Base-by-base conservation (phyloP, 2,888 invertebrate species). In the Phragmatobia fuliginosa region DNA sequence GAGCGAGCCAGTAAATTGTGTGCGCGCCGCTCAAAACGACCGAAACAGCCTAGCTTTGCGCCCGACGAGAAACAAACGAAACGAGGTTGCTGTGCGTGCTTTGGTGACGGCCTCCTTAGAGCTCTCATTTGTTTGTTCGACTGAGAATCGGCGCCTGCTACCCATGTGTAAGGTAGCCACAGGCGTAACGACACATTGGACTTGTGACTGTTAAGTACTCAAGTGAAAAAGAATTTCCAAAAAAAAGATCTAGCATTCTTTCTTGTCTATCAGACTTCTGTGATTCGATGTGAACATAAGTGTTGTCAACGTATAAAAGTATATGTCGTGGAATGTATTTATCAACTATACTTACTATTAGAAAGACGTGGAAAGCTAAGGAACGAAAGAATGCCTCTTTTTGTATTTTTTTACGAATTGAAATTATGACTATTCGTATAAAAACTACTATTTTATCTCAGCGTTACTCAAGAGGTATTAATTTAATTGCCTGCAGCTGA, bases 41-140 rank as follows among this genome's bases (percentile, higher is more conserved):
- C 93, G 2, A 94, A 93, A 74, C 90, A 89, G 69, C 94, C 94
- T 2, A 90, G 90, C 73, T 95, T 94, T 72, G 90, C 90, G 2
- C 94, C 93, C 1, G 92, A 94, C 61, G 93, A 94, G 21, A 89
- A 88, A 38, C 83, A 83, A 49, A 89, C 89, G 72, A 91, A 92
- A 73, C 85, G 83, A 31, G 95, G 95, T 52, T 95, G 95, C 79
- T 94, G 94, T 80, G 91, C 95, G 6, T 94, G 95, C 76, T 93
- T 96, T 77, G 93, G 95, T 49, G 95, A 96, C 62, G 94, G 95
- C 33, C 86, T 96, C 8, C 83, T 96, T 62, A 88, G 95, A 70
- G 95, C 94, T 25, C 90, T 96, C 58, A 93, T 96, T 77, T 96
- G 96, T 83, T 84, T 96, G 66, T 96, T 96, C 79, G 96, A 96